phyloP scores from a whole-genome alignment of 1,140 invertebrate genomes.

The Diorhabda sublineata region DNA sequence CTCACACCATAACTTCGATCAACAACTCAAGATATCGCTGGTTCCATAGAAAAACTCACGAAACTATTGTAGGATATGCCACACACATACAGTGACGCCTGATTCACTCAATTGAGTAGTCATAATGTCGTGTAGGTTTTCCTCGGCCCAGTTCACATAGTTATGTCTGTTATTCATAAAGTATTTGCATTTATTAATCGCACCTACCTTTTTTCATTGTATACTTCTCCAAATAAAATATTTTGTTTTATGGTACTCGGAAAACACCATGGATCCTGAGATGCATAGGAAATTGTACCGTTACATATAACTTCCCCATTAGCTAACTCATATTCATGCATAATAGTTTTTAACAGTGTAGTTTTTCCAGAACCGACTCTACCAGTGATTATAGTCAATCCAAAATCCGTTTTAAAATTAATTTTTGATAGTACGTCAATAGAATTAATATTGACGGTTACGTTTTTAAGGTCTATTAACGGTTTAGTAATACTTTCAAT shows the following conservation, averaged over 20 bases:
- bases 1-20: too few species aligned
- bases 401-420: constrained; percentile 53
- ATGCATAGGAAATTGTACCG: constrained; percentile 64
- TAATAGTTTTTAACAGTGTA: constrained; percentile 64
- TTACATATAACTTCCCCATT: constrained; percentile 55
- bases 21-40: too few species aligned
- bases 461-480: constrained; percentile 16
- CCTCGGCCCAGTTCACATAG: too few species aligned
- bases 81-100: too few species aligned
- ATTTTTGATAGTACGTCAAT: constrained; percentile 58
- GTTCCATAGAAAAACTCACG: too few species aligned
- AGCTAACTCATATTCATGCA: constrained; percentile 64
- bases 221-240: constrained; percentile 57
- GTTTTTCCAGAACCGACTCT: constrained; percentile 81
- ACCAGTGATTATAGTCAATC: constrained; percentile 69
- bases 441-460: constrained; percentile 10
- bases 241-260: constrained; percentile 55
- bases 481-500: constrained; percentile 14
- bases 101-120: too few species aligned
- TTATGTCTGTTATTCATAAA: too few species aligned
- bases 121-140: too few species aligned
- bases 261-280: constrained; percentile 69
- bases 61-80: too few species aligned
- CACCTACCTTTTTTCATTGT: constrained; percentile 13
- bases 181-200: too few species aligned